Conservation (phyloP, 2,888 invertebrate genomes). For the Mimachlamys varia region DNA sequence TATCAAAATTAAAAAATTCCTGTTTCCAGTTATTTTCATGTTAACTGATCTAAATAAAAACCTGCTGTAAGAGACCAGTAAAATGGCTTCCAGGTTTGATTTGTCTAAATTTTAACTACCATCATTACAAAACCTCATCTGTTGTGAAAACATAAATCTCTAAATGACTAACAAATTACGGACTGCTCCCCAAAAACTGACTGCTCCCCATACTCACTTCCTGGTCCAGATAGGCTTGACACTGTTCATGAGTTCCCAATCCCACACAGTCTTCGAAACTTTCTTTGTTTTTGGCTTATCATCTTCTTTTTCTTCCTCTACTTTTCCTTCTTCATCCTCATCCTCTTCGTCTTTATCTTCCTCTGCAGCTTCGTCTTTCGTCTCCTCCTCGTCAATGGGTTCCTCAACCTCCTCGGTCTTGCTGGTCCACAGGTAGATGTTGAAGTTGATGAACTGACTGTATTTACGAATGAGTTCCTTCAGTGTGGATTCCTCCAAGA, state of each 20-base stretch:
- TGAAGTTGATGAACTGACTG: constrained; percentile 99
- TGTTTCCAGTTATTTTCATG: too few species aligned
- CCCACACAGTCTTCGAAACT: constrained; percentile 97
- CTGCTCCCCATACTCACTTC: constrained; percentile 84
- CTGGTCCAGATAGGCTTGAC: constrained; percentile 99
- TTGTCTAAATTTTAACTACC: too few species aligned
- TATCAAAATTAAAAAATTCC: too few species aligned
- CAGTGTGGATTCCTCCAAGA: constrained; percentile 95
- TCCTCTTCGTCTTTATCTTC: constrained; percentile 72
- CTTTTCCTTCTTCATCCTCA: constrained; percentile 82
- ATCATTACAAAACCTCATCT: too few species aligned
- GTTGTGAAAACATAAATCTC: too few species aligned
- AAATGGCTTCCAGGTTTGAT: too few species aligned
- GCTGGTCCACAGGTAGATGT: constrained; percentile 96
- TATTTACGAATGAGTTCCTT: constrained; percentile 97
- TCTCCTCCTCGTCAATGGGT: constrained; percentile 85
- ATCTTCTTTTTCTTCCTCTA: constrained; percentile 87
- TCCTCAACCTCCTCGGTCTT: constrained; percentile 91
- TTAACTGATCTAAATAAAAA: too few species aligned
- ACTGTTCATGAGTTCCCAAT: constrained; percentile 98
- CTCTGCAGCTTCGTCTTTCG: constrained; percentile 73
- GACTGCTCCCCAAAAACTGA: neutral
- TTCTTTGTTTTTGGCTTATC: constrained; percentile 90
- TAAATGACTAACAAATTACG: neutral
- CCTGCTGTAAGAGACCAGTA: too few species aligned